Base-by-base conservation (phyloP, 2,888 invertebrate genomes). In the Machimus rusticus region DNA sequence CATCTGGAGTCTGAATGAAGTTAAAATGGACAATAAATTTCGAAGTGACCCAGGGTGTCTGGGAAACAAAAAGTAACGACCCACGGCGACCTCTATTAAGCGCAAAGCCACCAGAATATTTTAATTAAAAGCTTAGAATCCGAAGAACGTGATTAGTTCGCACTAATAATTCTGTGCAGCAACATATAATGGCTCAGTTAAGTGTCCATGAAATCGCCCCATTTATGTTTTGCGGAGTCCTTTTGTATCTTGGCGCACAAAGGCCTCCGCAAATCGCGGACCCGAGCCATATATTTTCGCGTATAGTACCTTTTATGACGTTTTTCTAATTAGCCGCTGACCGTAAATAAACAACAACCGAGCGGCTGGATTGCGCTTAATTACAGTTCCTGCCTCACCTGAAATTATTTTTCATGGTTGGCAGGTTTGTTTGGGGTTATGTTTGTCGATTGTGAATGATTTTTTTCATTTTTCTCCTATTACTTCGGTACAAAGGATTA, bases 121-220 rank as follows among this genome's bases (percentile, higher is more conserved):
- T 66, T 66, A 66, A 66, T 66, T 66, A 66, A 66, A 66, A 66
- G 66, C 66, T 66, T 66, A 66, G 66, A 66, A 16, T 76, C 76
- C 39, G 37, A 76, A 76, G 76, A 76, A 39, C 66, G n/a, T 76
- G 76, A 78, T 78, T 78, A 78, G 19, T 78, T 78, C 78, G 78
- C 78, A 39, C 43, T 43, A 43, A 19, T 78, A 43, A 78, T 78
- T 78, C 23, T 78, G 19, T 19, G 39, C 43, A 46, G 28, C 39
- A 76, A 31, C 23, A 23, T 78, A 78, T 78, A 78, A 37, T 46
- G 78, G 39, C 14, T 23, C 19, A 39, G 43, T 43, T 43, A 78
- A 78, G 78, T 78, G 78, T 28, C 43, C 78, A 43, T 78, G 78
- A 78, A 78, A 78, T 78, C 39, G 46, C 46, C 28, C 43, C 46